Base-by-base conservation (phyloP, 1,140 invertebrate species). In the Nixonia krombeini region DNA sequence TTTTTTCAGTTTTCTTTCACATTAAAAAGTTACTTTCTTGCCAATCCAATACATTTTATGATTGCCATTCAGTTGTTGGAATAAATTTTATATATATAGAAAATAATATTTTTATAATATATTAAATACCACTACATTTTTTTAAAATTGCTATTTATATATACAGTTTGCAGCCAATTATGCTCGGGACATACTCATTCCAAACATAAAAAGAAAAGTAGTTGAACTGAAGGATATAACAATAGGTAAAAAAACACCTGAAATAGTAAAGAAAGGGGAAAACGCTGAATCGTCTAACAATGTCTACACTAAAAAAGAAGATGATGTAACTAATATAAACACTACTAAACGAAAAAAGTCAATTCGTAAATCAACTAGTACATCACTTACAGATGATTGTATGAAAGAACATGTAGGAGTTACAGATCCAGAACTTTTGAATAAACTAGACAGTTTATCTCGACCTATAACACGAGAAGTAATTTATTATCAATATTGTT, bases 81-180 rank as follows among this genome's bases (percentile, higher is more conserved):
- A 17, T 35, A 15, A 50, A 12, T 46, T 44, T 8, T 26, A n/a
- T n/a, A n/a, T n/a, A n/a, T n/a, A n/a, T n/a, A n/a, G 13, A 18
- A 42, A 38, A 17, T 49, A 17, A 26, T 38, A 37, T 37, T 29
- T 41, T 42, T 28, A 26, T 4, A 26, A 25, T n/a, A n/a, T n/a
- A n/a, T n/a, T n/a, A n/a, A n/a, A n/a, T n/a, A n/a, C n/a, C n/a
- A n/a, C n/a, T n/a, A 25, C 42, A 37, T 46, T 17, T 47, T 37
- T 12, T 9, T 52, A 49, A 28, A 5, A 25, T 41, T 23, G 16
- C 35, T 26, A 26, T 55, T 59, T 55, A 15, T 40, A 42, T 64
- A 42, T 83, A 75, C 73, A 91, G 90, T 96, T 96, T 88, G 94
- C 95, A 44, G 95, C 94, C 8, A 93, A 96, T 74, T 96, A 94